Evolutionary conservation across 2,113 vertebrate genomes (phyloP).

Genomic region (Eulemur rufifrons): DNA sequence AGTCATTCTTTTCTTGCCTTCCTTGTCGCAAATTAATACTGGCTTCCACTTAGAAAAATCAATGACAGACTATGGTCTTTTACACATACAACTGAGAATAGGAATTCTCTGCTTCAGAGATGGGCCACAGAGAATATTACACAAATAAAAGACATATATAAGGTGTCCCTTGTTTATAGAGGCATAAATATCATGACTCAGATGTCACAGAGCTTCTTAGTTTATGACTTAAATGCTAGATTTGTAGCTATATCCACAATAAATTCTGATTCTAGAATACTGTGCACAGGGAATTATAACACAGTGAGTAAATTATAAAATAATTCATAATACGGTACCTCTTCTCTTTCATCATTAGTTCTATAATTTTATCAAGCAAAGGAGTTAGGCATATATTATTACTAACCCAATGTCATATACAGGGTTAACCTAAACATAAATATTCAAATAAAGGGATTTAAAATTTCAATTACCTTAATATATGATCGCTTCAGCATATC

Average conservation of each 20-base stretch:
- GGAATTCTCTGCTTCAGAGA: background rate
- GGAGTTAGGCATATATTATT: background rate
- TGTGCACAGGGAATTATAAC: background rate
- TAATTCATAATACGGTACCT: background rate
- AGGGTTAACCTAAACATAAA: constrained; percentile 14
- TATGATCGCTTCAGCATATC: background rate
- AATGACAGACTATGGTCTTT: background rate
- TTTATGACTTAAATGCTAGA: constrained; percentile 21
- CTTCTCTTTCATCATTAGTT: background rate
- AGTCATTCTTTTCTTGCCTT: background rate
- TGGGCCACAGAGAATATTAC: background rate
- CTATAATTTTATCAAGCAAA: constrained; percentile 26
- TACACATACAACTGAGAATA: background rate
- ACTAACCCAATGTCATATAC: background rate
- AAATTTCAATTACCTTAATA: constrained; percentile 27
- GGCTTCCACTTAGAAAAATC: constrained; percentile 24
- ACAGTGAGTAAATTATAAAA: constrained; percentile 12
- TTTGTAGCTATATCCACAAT: background rate
- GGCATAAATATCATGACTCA: background rate
- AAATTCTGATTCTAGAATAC: constrained; percentile 20
- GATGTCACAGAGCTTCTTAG: background rate
- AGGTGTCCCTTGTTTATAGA: background rate
- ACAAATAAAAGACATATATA: background rate
- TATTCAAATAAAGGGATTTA: constrained; percentile 1
- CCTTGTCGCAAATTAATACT: background rate